phyloP scores from a whole-genome alignment of 2,888 invertebrate genomes.

The Lumbricus terrestris region DNA sequence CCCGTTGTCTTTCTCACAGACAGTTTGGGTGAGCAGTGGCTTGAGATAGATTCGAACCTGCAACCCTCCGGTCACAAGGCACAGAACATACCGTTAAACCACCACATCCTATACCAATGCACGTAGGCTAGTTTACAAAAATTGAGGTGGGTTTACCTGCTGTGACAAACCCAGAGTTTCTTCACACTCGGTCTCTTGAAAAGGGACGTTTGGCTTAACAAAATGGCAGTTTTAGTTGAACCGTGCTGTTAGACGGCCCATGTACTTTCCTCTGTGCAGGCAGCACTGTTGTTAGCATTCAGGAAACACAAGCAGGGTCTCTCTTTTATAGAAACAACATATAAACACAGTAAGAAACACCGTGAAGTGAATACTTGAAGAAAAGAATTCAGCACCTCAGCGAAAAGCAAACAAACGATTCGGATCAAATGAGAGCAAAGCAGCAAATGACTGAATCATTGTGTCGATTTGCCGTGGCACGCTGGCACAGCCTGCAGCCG shows the following conservation, averaged over 20 bases:
- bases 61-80: too few relatives aligned
- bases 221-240: too few relatives aligned
- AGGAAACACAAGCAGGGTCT: too few relatives aligned
- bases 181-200: not conserved
- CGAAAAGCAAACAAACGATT: not conserved
- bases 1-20: too few relatives aligned
- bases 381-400: not conserved
- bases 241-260: too few relatives aligned
- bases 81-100: too few relatives aligned
- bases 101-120: not conserved
- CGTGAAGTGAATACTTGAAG: not conserved
- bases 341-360: not conserved
- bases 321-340: not conserved
- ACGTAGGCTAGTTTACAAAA: too few relatives aligned
- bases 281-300: too few relatives aligned
- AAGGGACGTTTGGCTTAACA: too few relatives aligned
- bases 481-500: not conserved
- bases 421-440: not conserved
- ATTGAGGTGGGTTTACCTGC: not conserved
- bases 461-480: not conserved
- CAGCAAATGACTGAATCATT: not conserved
- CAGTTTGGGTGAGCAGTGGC: too few relatives aligned
- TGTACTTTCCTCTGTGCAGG: too few relatives aligned
- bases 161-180: not conserved
- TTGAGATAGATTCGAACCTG: too few relatives aligned